A percentile compares a stretch with the other conserved stretches of the same genome.
Conservation (phyloP, 2,797 vertebrate genomes). For the Vultur gryphus region DNA sequence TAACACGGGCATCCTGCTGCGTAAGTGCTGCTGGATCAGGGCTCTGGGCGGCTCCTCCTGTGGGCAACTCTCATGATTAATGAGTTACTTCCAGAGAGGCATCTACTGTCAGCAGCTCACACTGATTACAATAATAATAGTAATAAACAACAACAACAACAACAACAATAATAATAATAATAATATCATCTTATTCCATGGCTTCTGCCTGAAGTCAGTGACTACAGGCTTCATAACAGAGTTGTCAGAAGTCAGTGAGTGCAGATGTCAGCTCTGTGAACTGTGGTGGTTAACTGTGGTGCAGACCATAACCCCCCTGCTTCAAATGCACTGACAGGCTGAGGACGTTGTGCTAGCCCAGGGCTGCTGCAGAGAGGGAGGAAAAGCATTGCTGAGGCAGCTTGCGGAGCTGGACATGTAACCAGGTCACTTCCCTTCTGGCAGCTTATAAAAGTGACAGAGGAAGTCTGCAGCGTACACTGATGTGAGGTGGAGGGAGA, state of each 20-base stretch:
- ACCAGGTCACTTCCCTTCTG: slow-evolving; percentile 51
- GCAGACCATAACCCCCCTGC: background rate
- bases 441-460: slow-evolving; percentile 30
- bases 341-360: background rate
- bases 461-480: slow-evolving; percentile 34
- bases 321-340: background rate
- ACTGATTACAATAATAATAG: background rate
- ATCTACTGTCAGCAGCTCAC: background rate
- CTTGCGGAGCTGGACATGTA: background rate
- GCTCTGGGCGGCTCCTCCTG: slow-evolving; percentile 22
- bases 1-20: slow-evolving; percentile 68
- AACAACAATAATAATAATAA: background rate
- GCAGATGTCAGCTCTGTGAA: background rate
- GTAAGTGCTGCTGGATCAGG: slow-evolving; percentile 27
- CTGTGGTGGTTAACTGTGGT: background rate
- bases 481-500: background rate
- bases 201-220: background rate
- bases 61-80: slow-evolving; percentile 28
- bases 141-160: background rate
- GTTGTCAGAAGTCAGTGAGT: background rate
- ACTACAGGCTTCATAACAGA: background rate
- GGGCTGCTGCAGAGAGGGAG: background rate
- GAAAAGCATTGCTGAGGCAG: slow-evolving; percentile 52
- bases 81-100: slow-evolving; percentile 9
- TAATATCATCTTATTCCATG: background rate